Base-by-base conservation (phyloP, 2,113 vertebrate species). In the Callorhinus ursinus region DNA sequence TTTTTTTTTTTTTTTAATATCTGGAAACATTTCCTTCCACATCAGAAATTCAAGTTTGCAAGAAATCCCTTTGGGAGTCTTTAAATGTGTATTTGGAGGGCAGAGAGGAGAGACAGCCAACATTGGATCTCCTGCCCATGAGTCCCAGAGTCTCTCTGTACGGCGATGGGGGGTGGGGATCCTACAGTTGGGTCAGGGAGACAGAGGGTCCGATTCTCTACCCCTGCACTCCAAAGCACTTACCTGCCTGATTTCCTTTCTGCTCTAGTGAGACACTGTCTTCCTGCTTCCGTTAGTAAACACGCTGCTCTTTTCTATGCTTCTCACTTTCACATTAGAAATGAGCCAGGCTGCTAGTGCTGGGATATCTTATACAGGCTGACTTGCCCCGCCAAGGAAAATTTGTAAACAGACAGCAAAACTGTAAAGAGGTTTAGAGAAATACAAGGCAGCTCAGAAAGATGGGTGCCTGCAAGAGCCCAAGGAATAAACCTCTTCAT, bases 1-100 rank as follows among this genome's bases (percentile, higher is more conserved):
- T 81, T 87, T 90, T 95, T 89, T 97, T 98, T 95, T 80, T 93
- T 97, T 97, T 97, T 98, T 81, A 98, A 97, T 98, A 98, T 97
- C 98, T 99, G 98, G 98, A 99, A 99, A 98, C 84, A 97, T 98
- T 98, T 98, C 98, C 98, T 98, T 98, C 97, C 98, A 98, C 98
- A 98, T 98, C 97, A 99, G 98, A 99, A 98, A 98, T 97, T 98
- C 97, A 98, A 98, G 97, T 98, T 98, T 98, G 86, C 95, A 98
- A 98, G 98, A 98, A 98, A 98, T 98, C 98, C 98, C 97, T 98
- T 96, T 95, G 98, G 98, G 98, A 98, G 97, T 97, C 95, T 98
- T 98, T 97, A 98, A 98, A 98, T 97, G 96, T 97, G 97, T 98
- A 88, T 98, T 98, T 98, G 98, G 82, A 93, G 93, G 77, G 71